Base-by-base conservation (phyloP, 2,888 invertebrate species). In the Notodonta dromedarius region DNA sequence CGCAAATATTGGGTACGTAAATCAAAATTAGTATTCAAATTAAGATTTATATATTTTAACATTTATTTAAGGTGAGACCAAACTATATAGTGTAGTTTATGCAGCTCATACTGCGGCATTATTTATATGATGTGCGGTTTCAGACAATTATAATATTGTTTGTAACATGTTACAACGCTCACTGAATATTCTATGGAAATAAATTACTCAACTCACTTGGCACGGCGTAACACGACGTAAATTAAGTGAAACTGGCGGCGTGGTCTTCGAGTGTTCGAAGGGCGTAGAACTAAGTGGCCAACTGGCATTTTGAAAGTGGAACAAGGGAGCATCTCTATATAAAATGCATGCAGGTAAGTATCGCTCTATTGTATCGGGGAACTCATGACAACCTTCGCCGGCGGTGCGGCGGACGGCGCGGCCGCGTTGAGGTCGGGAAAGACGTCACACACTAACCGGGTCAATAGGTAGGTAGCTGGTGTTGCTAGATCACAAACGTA, bases 391-490 rank as follows among this genome's bases (percentile, higher is more conserved):
- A 84, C 87, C 86, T 86, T 87, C 83, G 71, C 62, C 68, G 63
- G 70, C 69, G 73, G 73, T 76, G 77, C 71, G 72, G 73, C 66
- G 63, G 71, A 67, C 67, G 66, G 65, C 69, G 67, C 65, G 59
- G 66, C 62, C 68, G 70, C 50, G 63, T 71, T 77, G 85, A 91
- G 90, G 90, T 87, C 89, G 81, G 62, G 32, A 71, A 62, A 74
- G 78, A 91, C 91, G 91, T 91, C 91, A 91, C 71, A 70, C 68
- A 69, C 76, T 83, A 87, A 87, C 85, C 88, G 78, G 88, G 87
- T 87, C 86, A 88, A 79, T 78, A 72, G 70, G 72, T 78, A 78
- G 70, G 69, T 73, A 78, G 69, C 73, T 63, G 53, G 59, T 69
- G 67, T 72, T 70, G 74, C 72, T 69, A 67, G 67, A 71, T 70